Conservation (phyloP, 2,113 vertebrate species). For the Notarius lentiginosus region DNA sequence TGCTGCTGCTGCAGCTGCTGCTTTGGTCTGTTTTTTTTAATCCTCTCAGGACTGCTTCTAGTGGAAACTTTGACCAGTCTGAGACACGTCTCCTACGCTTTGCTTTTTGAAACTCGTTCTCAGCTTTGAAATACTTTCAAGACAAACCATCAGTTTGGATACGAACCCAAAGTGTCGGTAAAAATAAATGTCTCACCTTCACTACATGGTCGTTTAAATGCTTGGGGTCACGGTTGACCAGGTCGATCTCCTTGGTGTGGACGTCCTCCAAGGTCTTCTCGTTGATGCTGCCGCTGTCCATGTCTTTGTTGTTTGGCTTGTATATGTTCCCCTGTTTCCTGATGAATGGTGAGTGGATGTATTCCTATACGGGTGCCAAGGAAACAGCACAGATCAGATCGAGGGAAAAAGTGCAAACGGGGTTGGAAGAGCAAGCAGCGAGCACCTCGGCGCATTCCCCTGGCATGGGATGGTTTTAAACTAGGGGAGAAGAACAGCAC, state of each 20-base stretch:
- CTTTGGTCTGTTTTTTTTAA: no score
- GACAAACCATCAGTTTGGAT: neutral
- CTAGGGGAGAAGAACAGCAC: slow-evolving; percentile 66
- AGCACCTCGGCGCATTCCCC: slow-evolving; percentile 61
- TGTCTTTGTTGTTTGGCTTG: slow-evolving; percentile 96
- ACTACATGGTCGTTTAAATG: slow-evolving; percentile 93
- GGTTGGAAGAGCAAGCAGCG: slow-evolving; percentile 55
- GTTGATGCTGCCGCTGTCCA: slow-evolving; percentile 87
- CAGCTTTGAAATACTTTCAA: fast-evolving
- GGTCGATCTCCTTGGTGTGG: slow-evolving; percentile 96
- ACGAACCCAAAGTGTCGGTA: neutral
- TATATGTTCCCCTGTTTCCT: slow-evolving; percentile 98
- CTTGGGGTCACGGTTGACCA: slow-evolving; percentile 94
- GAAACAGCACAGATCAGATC: slow-evolving; percentile 44
- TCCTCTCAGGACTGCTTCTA: neutral
- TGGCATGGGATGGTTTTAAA: slow-evolving; percentile 75
- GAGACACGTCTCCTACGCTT: neutral
- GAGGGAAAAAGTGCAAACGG: slow-evolving; percentile 31
- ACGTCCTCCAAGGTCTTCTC: slow-evolving; percentile 86
- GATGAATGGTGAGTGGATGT: slow-evolving; percentile 85
- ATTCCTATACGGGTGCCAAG: slow-evolving; percentile 75
- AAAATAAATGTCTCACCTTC: slow-evolving; percentile 77
- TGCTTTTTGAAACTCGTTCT: neutral
- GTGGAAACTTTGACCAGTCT: slow-evolving; percentile 3
- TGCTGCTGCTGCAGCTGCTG: neutral